phyloP scores from a whole-genome alignment of 2,113 vertebrate genomes.

The Callopanchax toddi region DNA sequence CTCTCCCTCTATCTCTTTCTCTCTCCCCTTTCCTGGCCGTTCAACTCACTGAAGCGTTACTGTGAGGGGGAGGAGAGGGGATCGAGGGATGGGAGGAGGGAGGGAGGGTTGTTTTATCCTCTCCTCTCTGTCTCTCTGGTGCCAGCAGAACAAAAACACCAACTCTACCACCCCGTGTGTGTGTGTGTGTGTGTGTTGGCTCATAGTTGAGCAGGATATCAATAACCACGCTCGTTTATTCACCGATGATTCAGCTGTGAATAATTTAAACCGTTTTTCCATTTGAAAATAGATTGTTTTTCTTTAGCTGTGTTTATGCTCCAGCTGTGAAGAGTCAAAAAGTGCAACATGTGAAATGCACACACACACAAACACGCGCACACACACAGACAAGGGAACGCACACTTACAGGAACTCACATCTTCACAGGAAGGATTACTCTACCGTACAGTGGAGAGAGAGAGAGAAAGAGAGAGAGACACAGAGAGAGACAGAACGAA shows the following conservation, averaged over 20 bases:
- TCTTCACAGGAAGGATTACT: conserved; percentile 74
- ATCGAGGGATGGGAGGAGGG: conserved; percentile 66
- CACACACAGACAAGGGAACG: conserved; percentile 56
- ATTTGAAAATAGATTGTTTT: conserved; percentile 76
- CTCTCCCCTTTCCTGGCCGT: conserved; percentile 71
- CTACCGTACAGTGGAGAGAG: conserved; percentile 60
- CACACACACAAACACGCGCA: conserved; percentile 37
- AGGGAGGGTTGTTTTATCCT: conserved; percentile 76
- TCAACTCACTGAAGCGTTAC: conserved; percentile 83
- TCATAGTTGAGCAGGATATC: conserved; percentile 64
- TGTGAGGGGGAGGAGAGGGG: conserved; percentile 53
- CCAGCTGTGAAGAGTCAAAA: conserved; percentile 61
- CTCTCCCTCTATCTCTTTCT: conserved; percentile 54
- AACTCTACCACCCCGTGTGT: conserved; percentile 66
- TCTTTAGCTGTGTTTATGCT: conserved; percentile 69
- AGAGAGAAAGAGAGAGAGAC: neutral
- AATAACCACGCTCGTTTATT: conserved; percentile 76
- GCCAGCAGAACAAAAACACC: conserved; percentile 77
- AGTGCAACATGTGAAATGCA: conserved; percentile 20
- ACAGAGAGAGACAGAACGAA: conserved; percentile 7
- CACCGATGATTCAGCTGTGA: conserved; percentile 75
- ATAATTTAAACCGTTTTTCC: conserved; percentile 77
- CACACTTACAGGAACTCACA: conserved; percentile 69
- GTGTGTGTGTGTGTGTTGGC: conserved; percentile 21
- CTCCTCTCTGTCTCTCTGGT: conserved; percentile 74